Evolutionary conservation across 2,888 invertebrate species (phyloP), one percentile per base, ranked within the genome.

Genomic region (Cosmia trapezina): DNA sequence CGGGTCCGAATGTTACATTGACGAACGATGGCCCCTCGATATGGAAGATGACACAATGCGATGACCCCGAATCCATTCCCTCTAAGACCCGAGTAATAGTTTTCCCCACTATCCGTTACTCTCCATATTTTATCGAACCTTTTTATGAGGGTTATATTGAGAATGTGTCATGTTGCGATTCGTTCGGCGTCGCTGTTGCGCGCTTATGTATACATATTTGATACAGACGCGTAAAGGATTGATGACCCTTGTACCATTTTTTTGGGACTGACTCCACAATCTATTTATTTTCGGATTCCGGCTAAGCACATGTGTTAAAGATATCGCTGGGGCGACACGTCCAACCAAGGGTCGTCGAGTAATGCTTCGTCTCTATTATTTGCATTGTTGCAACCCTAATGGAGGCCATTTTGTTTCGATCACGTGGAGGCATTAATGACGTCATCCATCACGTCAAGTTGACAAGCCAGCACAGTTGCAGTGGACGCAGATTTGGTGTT

Each of bases 21-120:
- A 93, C 93, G 92, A 90, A 92, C 92, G 93, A 92, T 92, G 91
- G 89, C 90, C 89, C 90, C 88, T 86, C 92, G 93, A 94, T 94
- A 94, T 92, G 90, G 86, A 89, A 93, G 93, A 94, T 93, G 95
- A 94, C 93, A 93, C 95, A 94, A 94, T 92, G 91, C 91, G 94
- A 94, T 94, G 94, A 93, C 94, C 95, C 94, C 92, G 89, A 91
- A 93, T 92, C 93, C 91, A 92, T 93, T 93, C 91, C 90, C 88
- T 85, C 88, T 88, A 88, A 91, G 91, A 88, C 87, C 90, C 88
- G 80, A 84, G 92, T 93, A 93, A 93, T 93, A 93, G 93, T 93
- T 93, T 90, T 89, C 90, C 89, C 89, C 89, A 89, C 90, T 89
- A 90, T 90, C 90, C 89, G 89, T 89, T 89, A 87, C 91, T 93